These are phyloP conservation scores for Octodon degus DNA, from an alignment of 2,113 vertebrate genomes.

Conservation along the genomic window DNA sequence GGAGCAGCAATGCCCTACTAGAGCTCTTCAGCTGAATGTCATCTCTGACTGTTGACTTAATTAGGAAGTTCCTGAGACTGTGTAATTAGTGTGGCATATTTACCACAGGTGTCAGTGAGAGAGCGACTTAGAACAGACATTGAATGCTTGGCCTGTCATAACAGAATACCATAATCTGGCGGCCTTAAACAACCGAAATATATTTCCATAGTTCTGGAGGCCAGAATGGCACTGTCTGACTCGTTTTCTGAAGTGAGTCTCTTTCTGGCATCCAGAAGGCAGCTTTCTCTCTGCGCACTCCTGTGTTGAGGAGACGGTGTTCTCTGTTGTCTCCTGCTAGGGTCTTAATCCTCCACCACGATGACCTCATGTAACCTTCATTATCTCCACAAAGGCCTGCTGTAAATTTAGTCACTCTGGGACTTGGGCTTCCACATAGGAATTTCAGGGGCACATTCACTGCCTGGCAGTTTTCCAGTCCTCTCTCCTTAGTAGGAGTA, in stretches of 20 bases:
- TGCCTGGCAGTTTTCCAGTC: not conserved
- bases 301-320: not conserved
- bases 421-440: not conserved
- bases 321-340: not conserved
- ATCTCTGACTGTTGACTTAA: conserved; percentile 35
- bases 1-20: not conserved
- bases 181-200: not conserved
- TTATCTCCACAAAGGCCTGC: not conserved
- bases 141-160: not conserved
- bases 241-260: not conserved
- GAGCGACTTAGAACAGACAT: not conserved
- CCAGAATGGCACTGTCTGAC: not conserved
- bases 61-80: conserved; percentile 1
- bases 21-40: conserved; percentile 9
- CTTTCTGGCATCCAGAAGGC: not conserved
- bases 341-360: not conserved
- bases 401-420: not conserved
- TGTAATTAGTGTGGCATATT: not conserved
- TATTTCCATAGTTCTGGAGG: not conserved
- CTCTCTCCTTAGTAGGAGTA: not conserved
- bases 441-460: not conserved
- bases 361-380: not conserved
- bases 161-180: not conserved
- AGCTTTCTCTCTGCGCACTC: not conserved
- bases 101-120: not conserved